A percentile compares a stretch with the other conserved stretches of the same genome.
These are phyloP conservation scores for Pycnomerus fuliginosus DNA, from an alignment of 2,888 invertebrate species.

Conservation along the genomic window DNA sequence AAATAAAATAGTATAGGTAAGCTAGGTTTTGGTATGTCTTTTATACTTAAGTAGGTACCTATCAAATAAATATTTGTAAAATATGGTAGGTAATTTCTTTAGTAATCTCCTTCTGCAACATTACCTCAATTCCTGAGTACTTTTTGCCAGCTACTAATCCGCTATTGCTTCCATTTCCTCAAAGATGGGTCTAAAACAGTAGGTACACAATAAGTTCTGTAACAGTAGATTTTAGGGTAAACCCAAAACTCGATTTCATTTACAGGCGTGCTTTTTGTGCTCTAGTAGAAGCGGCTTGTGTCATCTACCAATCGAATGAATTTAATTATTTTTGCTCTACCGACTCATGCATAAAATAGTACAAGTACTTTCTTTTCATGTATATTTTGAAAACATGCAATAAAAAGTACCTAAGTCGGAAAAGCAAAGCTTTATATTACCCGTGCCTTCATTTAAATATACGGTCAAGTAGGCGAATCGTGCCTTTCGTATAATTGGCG, in stretches of 20 bases:
- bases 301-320: slow-evolving; percentile 1
- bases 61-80: too few relatives aligned
- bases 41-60: too few relatives aligned
- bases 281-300: slow-evolving; percentile 6
- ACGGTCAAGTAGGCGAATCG: too few relatives aligned
- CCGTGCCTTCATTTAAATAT: too few relatives aligned
- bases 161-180: slow-evolving; percentile 32
- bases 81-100: too few relatives aligned
- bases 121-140: slow-evolving; percentile 18
- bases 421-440: too few relatives aligned
- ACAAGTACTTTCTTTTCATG: not conserved
- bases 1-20: slow-evolving; percentile 20
- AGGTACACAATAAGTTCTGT: slow-evolving; percentile 18
- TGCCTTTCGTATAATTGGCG: too few relatives aligned
- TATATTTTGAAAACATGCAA: too few relatives aligned
- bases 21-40: slow-evolving; percentile 3
- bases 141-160: slow-evolving; percentile 23
- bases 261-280: slow-evolving; percentile 27
- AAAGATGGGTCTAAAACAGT: slow-evolving; percentile 42
- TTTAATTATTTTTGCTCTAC: not conserved
- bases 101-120: slow-evolving; percentile 4
- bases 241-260: slow-evolving; percentile 18
- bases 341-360: not conserved
- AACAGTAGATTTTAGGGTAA: not conserved
- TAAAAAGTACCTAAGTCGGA: too few relatives aligned